phyloP scores from a whole-genome alignment of 2,888 invertebrate species.

The Sminthurinus aureus region DNA sequence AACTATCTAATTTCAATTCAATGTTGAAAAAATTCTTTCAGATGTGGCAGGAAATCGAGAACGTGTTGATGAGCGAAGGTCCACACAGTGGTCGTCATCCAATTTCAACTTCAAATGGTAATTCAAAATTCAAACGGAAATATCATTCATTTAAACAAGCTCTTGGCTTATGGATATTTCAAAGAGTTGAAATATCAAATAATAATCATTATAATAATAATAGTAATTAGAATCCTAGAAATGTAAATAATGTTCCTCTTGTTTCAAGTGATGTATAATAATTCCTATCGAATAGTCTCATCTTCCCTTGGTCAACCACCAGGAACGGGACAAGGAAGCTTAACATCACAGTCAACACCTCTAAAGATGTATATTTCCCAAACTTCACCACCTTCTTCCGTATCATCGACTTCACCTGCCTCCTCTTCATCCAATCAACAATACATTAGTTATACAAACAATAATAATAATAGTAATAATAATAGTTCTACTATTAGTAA shows the following conservation, averaged over 20 bases:
- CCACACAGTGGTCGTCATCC: conserved; percentile 38
- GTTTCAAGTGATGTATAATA: neutral
- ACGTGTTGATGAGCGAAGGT: conserved; percentile 58
- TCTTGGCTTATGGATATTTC: too few relatives aligned
- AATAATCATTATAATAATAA: neutral
- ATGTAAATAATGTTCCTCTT: too few relatives aligned
- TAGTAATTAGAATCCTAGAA: neutral
- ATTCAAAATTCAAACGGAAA: neutral
- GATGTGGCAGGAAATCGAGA: conserved; percentile 60
- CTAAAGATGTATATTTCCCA: conserved; percentile 38
- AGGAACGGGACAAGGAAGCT: conserved; percentile 2
- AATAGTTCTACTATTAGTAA: conserved; percentile 31
- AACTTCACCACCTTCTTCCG: conserved; percentile 37
- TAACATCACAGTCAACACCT: conserved; percentile 25
- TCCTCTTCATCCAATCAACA: neutral
- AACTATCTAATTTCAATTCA: neutral
- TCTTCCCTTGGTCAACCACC: neutral
- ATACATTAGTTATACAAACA: conserved; percentile 13
- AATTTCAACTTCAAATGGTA: neutral
- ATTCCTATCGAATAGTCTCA: neutral
- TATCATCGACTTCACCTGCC: conserved; percentile 44
- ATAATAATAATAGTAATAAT: neutral
- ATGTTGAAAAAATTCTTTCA: conserved; percentile 48
- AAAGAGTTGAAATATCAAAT: too few relatives aligned
- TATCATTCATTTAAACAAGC: too few relatives aligned